Evolutionary conservation across 1,140 invertebrate genomes (phyloP).

Genomic region (Rhopalosiphum padi): DNA sequence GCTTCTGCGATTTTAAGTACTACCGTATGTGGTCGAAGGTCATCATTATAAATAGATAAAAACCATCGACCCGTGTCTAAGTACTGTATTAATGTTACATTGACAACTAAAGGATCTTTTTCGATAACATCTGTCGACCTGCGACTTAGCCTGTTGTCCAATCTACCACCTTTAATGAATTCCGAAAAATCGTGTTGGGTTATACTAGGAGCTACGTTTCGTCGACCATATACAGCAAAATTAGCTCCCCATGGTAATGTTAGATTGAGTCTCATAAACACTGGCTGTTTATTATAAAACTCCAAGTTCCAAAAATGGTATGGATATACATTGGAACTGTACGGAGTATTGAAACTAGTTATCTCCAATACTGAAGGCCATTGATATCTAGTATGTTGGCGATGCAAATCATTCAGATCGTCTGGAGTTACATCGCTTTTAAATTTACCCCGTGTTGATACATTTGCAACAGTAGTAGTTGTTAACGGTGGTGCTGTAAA

Average conservation of each 20-base stretch:
- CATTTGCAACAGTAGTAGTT: not conserved
- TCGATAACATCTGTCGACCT: slow-evolving; percentile 8
- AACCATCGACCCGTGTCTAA: slow-evolving; percentile 94
- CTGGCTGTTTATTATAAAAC: slow-evolving; percentile 86
- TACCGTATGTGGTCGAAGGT: slow-evolving; percentile 81
- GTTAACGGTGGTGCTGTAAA: not conserved
- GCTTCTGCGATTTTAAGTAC: slow-evolving; percentile 79
- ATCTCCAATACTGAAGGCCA: slow-evolving; percentile 72
- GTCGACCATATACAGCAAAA: slow-evolving; percentile 90
- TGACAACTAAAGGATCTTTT: slow-evolving; percentile 51
- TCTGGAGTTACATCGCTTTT: not conserved
- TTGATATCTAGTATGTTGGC: slow-evolving; percentile 27
- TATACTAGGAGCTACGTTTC: slow-evolving; percentile 90
- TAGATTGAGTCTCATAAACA: slow-evolving; percentile 87
- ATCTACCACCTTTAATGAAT: slow-evolving; percentile 82
- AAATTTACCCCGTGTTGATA: not conserved
- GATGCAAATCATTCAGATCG: slow-evolving; percentile 19
- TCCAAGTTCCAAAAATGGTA: slow-evolving; percentile 92
- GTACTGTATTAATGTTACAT: slow-evolving; percentile 82
- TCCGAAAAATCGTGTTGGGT: slow-evolving; percentile 96
- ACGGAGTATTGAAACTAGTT: slow-evolving; percentile 80
- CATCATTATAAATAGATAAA: slow-evolving; percentile 94
- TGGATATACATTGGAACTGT: slow-evolving; percentile 80
- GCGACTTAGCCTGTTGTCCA: slow-evolving; percentile 76
- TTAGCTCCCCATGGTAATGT: slow-evolving; percentile 89